Evolutionary conservation across 2,113 vertebrate genomes (phyloP).

Genomic region (Thermophis baileyi): DNA sequence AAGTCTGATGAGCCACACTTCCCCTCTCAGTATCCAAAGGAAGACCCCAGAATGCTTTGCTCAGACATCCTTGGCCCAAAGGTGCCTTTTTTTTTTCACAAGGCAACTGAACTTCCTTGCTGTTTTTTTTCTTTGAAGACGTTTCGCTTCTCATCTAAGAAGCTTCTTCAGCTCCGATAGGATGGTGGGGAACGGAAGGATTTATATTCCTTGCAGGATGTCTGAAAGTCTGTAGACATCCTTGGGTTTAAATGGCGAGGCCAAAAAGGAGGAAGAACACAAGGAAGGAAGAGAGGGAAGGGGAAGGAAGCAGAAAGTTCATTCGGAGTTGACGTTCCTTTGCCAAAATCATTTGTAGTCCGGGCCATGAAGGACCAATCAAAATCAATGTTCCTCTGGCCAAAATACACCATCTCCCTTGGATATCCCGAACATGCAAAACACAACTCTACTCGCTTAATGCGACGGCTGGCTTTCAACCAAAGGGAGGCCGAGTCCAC

Average conservation of each 20-base stretch:
- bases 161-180: no score
- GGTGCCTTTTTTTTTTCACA: no score
- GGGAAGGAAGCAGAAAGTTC: neutral
- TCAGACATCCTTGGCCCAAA: neutral
- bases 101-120: no score
- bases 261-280: no score
- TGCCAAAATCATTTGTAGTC: neutral
- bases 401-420: neutral
- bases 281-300: neutral
- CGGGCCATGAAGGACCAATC: neutral
- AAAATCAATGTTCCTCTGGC: neutral
- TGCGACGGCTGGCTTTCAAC: neutral
- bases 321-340: conserved; percentile 18
- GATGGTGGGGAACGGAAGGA: no score
- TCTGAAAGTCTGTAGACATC: neutral
- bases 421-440: neutral
- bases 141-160: no score
- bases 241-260: neutral
- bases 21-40: neutral
- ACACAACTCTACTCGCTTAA: neutral
- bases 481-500: neutral
- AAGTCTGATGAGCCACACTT: neutral
- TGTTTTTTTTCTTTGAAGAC: no score
- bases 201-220: no score
- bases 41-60: neutral